Base-by-base conservation (phyloP, 2,797 vertebrate species). In the Adrianichthys oophorus region DNA sequence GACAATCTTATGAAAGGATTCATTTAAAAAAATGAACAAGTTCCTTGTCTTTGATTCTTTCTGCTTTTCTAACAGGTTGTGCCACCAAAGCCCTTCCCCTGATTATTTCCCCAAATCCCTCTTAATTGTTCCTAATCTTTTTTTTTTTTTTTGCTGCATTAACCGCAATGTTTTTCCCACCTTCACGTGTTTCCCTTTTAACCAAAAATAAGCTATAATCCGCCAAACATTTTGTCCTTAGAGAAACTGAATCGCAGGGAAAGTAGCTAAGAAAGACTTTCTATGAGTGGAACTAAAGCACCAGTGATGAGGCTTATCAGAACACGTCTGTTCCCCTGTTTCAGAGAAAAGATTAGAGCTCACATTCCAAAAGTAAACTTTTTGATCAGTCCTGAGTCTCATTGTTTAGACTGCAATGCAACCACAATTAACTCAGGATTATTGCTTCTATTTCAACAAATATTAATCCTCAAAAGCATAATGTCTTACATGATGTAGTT, bases 61-160 rank as follows among this genome's bases (percentile, higher is more conserved):
- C 55, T 48, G 51, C 8, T 52, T 63, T 80, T 41, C 48, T 49
- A 58, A 59, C 48, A 71, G 67, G 72, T 77, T 62, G 49, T 66
- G 55, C 42, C 74, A 74, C 59, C 60, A 58, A 64, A 77, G 53
- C 68, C 65, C 58, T 76, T 40, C 40, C 52, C 46, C 56, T 76
- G 86, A 84, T 88, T 89, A 86, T 88, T 90, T 77, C 29, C 37
- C 32, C 53, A 86, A 90, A 89, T 86, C 84, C 84, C 66, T 84
- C 82, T 85, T 89, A 86, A 91, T 89, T 83, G 82, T 85, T 79
- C 64, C 79, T 88, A 88, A 90, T 87, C 87, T 87, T 83, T 10
- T 72, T 84, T 87, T 21, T 1, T 21, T 21, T 21, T 21, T 0
- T 21, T 88, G 85, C 87, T 85, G 78, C 72, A 82, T 67, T 87